Evolutionary conservation across 2,113 vertebrate genomes (phyloP).

Genomic region (Periophthalmus modestus): DNA sequence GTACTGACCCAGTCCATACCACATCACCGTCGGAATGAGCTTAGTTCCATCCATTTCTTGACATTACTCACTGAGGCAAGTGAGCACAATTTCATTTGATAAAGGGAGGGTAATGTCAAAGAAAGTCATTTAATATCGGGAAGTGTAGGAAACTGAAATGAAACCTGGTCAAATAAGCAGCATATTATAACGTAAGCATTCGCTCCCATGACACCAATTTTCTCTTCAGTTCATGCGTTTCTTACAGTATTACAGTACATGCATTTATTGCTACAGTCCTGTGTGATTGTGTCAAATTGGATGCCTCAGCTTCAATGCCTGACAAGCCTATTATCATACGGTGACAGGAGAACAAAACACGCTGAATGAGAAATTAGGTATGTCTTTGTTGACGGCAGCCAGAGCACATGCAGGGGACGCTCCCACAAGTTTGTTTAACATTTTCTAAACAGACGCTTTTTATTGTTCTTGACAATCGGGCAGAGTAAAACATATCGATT

Average conservation of each 20-base stretch:
- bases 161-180: slow-evolving; percentile 2
- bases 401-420: neutral
- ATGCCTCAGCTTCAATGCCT: slow-evolving; percentile 6
- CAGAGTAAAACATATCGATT: slow-evolving; percentile 18
- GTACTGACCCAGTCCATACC: neutral
- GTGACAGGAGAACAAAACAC: neutral
- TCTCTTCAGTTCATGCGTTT: neutral
- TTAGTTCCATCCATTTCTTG: neutral
- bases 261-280: neutral
- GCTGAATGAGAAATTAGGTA: slow-evolving; percentile 11
- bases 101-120: slow-evolving; percentile 4
- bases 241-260: neutral
- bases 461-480: slow-evolving; percentile 7
- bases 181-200: neutral
- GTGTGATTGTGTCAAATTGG: neutral
- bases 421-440: slow-evolving; percentile 5
- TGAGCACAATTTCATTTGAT: slow-evolving; percentile 3
- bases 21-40: neutral
- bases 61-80: neutral
- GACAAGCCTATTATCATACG: slow-evolving; percentile 19
- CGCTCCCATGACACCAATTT: neutral
- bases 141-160: neutral
- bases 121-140: neutral
- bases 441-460: neutral
- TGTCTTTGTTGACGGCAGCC: slow-evolving; percentile 9